Evolutionary conservation across 1,140 invertebrate genomes (phyloP).

Genomic region (Eciton burchellii): DNA sequence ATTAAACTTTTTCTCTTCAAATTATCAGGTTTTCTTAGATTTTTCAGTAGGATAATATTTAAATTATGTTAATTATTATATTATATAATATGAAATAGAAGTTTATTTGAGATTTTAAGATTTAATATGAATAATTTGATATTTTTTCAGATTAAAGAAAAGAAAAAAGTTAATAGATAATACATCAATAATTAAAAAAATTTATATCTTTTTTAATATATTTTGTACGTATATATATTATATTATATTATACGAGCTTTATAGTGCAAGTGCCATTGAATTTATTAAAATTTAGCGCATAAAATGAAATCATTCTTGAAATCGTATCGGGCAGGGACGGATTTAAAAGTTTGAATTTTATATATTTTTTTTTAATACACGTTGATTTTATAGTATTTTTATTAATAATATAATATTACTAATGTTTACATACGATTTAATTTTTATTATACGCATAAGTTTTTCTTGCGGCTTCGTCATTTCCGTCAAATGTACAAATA

Average conservation of each 20-base stretch:
- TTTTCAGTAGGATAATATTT: not conserved
- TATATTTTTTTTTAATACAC: conserved; percentile 19
- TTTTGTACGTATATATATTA: conserved; percentile 32
- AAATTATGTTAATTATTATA: not conserved
- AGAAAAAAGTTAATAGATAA: conserved; percentile 6
- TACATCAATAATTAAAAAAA: no score
- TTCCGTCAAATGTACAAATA: conserved; percentile 1
- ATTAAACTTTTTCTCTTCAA: not conserved
- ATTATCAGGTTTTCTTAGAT: not conserved
- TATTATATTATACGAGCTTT: conserved; percentile 64
- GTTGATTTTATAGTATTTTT: not conserved
- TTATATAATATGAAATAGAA: not conserved
- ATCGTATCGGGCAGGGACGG: not conserved
- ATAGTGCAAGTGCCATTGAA: conserved; percentile 69
- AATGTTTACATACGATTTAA: conserved; percentile 1
- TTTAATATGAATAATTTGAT: not conserved
- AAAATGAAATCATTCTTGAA: not conserved
- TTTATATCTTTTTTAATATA: conserved; percentile 40
- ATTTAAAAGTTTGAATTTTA: conserved; percentile 26
- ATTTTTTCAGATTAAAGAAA: no score
- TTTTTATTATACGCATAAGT: conserved; percentile 7
- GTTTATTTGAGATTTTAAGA: not conserved
- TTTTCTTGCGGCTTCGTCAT: not conserved
- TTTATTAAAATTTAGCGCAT: conserved; percentile 38
- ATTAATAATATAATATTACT: conserved; percentile 1